Percentiles rank a stretch among this genome's conserved stretches.
phyloP scores from a whole-genome alignment of 2,888 invertebrate genomes.

The Polyploca ridens region DNA sequence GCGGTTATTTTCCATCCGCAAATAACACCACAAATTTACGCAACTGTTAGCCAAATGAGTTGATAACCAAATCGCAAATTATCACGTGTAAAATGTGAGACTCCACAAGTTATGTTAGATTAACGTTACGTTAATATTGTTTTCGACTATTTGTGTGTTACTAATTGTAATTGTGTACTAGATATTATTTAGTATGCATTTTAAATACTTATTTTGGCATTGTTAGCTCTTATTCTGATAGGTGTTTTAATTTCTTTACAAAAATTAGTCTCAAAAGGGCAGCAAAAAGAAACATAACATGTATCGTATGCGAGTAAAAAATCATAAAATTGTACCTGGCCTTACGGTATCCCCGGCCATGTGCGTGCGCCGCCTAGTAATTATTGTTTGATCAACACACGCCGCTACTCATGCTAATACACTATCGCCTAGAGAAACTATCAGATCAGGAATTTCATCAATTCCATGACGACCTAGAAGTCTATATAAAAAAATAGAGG shows the following conservation, averaged over 20 bases:
- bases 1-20: not conserved
- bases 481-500: not conserved
- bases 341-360: conserved; percentile 34
- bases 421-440: not conserved
- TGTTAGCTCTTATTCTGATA: too few species aligned
- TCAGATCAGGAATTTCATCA: not conserved
- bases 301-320: conserved; percentile 10
- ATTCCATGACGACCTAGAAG: not conserved
- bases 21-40: not conserved
- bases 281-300: not conserved
- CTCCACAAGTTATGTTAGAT: not conserved
- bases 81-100: not conserved
- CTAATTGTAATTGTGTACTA: too few species aligned
- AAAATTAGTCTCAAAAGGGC: too few species aligned
- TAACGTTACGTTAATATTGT: too few species aligned
- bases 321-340: conserved; percentile 30
- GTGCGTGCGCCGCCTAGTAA: conserved; percentile 25
- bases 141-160: too few species aligned
- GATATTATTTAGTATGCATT: too few species aligned
- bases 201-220: too few species aligned
- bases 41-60: not conserved
- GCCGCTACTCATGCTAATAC: conserved; percentile 7
- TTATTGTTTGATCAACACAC: conserved; percentile 3
- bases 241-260: too few species aligned
- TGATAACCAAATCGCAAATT: not conserved